These are phyloP conservation scores for Pseudochirops corinnae DNA, from an alignment of 2,797 vertebrate genomes.

Conservation along the genomic window DNA sequence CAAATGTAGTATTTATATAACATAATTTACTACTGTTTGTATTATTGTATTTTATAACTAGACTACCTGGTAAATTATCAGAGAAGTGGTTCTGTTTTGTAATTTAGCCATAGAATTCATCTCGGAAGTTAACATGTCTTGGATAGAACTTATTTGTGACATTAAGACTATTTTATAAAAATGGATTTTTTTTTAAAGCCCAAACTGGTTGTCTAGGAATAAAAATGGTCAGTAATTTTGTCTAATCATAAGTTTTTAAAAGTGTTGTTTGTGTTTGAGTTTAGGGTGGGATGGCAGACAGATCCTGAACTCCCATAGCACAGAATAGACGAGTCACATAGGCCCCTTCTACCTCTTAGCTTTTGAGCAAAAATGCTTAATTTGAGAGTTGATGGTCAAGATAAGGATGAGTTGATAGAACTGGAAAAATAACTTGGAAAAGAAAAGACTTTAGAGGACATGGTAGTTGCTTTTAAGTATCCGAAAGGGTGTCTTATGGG, in stretches of 20 bases:
- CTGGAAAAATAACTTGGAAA: not conserved
- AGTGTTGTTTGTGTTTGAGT: not conserved
- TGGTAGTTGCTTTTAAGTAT: not conserved
- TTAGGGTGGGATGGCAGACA: not conserved
- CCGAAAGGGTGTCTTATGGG: not conserved
- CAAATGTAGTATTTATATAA: conserved; percentile 59
- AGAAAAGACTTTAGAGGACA: not conserved
- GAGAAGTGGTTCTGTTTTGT: conserved; percentile 55
- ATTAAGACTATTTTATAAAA: not conserved
- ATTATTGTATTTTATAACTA: conserved; percentile 51
- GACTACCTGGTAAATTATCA: conserved; percentile 49
- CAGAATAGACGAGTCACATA: not conserved
- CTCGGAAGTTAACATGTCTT: not conserved
- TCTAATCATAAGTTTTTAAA: not conserved
- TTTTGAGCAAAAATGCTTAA: not conserved
- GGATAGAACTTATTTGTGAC: not conserved
- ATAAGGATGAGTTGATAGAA: not conserved
- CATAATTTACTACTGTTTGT: conserved; percentile 61
- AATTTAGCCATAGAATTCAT: conserved; percentile 28
- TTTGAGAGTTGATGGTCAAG: not conserved
- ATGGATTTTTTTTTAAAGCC: not conserved
- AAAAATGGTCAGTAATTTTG: not conserved
- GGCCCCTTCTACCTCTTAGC: not conserved
- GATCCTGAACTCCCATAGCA: not conserved
- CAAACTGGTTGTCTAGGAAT: not conserved